Conservation (phyloP, 2,113 vertebrate genomes). For the Calidris pugnax region DNA sequence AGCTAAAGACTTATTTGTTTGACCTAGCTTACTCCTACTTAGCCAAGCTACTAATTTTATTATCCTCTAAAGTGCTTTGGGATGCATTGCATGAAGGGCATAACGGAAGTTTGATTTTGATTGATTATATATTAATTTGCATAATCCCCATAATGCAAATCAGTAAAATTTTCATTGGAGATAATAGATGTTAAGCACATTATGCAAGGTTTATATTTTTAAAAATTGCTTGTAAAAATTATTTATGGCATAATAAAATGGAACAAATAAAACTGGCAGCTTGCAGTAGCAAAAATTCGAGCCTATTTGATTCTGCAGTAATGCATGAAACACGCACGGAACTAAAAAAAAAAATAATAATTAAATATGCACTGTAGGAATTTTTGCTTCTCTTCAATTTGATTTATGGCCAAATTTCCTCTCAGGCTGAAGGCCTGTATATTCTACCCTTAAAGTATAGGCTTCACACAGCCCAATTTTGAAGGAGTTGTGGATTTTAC, state of each 20-base stretch:
- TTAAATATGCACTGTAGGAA: not conserved
- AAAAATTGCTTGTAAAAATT: conserved; percentile 45
- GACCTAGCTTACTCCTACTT: conserved; percentile 24
- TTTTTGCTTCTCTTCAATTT: not conserved
- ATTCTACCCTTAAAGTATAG: not conserved
- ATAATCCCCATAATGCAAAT: conserved; percentile 44
- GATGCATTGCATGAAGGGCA: conserved; percentile 19
- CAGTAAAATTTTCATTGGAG: conserved; percentile 42
- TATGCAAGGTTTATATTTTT: conserved; percentile 19
- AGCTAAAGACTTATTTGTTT: conserved; percentile 15
- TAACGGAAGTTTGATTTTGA: conserved; percentile 14
- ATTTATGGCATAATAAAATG: conserved; percentile 35
- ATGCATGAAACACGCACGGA: not conserved
- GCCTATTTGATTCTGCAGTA: not conserved
- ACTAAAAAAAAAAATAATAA: not conserved
- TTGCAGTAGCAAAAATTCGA: not conserved
- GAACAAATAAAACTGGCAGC: conserved; percentile 11
- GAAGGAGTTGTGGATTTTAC: not conserved
- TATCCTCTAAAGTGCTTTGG: conserved; percentile 7
- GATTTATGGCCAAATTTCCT: not conserved
- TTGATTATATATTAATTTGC: conserved; percentile 33
- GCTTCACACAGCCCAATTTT: not conserved
- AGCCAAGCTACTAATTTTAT: conserved; percentile 56
- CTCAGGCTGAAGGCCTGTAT: not conserved
- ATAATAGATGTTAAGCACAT: conserved; percentile 52